Evolutionary conservation across 2,888 invertebrate species (phyloP), one percentile per base, ranked within the genome.

Genomic region (Malthinus flaveolus): DNA sequence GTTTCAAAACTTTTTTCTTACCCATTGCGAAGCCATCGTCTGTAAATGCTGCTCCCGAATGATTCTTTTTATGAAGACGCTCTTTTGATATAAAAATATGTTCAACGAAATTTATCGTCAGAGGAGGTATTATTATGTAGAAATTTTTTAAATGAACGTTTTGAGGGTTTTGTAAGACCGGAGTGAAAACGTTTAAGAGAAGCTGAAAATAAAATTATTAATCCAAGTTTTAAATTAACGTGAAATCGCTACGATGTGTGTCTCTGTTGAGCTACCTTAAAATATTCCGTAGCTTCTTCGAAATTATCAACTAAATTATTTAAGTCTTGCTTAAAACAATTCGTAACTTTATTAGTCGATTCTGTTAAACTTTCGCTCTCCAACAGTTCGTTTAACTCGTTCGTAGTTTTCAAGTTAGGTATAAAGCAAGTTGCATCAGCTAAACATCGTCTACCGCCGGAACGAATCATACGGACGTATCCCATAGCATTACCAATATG

Each of bases 21-120:
- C 97, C 99, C 86, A 99, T 93, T 3, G 96, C 92, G 81, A 99
- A 98, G 9, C 99, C 99, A 79, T 99, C 99, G 78, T 99, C 98
- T 8, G 97, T 96, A 75, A 99, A 96, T 1, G 94, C 88, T 47
- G 94, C 91, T 9, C 92, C 93, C 9, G 84, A 82, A 80, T 90
- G 91, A 74, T 91, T 91, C 75, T 94, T 95, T 75, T 96, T 96
- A 61, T 87, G 90, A 79, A 98, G 87, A 77, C 93, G 92, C 71
- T 97, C 96, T 75, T 97, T 97, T 63, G 92, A 91, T 44, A 89
- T 85, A 62, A 97, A 87, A 68, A 95, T 90, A 76, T 97, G 90
- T 72, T 99, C 97, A 13, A 98, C 88, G 79, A 92, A 97, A 79
- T 97, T 98, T 57, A 98, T 83, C 1, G 95, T 96, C 69, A 97